Evolutionary conservation across 2,797 vertebrate genomes (phyloP).

Genomic region (Takifugu rubripes): DNA sequence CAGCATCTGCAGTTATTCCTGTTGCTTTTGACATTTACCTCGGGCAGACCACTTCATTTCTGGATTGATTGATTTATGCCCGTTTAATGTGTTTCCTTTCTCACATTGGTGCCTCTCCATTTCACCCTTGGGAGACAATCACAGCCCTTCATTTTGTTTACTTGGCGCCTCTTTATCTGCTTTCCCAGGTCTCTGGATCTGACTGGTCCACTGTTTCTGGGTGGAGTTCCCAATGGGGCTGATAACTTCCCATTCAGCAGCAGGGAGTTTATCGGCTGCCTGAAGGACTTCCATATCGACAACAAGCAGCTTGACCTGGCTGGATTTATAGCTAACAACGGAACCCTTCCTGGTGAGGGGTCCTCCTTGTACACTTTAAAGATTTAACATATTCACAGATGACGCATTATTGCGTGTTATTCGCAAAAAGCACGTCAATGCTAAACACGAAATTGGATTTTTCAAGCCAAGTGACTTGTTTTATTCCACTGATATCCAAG

Average conservation of each 20-base stretch:
- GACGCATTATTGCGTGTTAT: neutral
- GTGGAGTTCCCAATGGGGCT: slow-evolving; percentile 93
- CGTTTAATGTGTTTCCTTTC: slow-evolving; percentile 1
- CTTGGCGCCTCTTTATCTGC: neutral
- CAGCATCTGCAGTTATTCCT: slow-evolving; percentile 2
- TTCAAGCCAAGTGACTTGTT: too few species aligned
- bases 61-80: slow-evolving; percentile 24
- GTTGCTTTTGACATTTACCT: slow-evolving; percentile 27
- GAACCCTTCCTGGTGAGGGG: slow-evolving; percentile 86
- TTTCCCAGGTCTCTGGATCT: slow-evolving; percentile 75
- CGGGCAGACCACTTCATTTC: slow-evolving; percentile 39
- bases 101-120: neutral
- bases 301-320: slow-evolving; percentile 90
- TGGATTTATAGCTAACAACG: slow-evolving; percentile 94
- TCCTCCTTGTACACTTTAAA: neutral
- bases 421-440: neutral
- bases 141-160: slow-evolving; percentile 10
- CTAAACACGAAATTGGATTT: neutral
- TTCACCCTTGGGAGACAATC: slow-evolving; percentile 16
- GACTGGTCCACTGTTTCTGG: slow-evolving; percentile 83
- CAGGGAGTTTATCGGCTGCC: slow-evolving; percentile 94
- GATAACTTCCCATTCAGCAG: slow-evolving; percentile 93
- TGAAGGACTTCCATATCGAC: slow-evolving; percentile 94
- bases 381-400: neutral
- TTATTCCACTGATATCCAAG: too few species aligned